Conservation (phyloP, 2,797 vertebrate genomes). For the Premnoplex brunnescens region DNA sequence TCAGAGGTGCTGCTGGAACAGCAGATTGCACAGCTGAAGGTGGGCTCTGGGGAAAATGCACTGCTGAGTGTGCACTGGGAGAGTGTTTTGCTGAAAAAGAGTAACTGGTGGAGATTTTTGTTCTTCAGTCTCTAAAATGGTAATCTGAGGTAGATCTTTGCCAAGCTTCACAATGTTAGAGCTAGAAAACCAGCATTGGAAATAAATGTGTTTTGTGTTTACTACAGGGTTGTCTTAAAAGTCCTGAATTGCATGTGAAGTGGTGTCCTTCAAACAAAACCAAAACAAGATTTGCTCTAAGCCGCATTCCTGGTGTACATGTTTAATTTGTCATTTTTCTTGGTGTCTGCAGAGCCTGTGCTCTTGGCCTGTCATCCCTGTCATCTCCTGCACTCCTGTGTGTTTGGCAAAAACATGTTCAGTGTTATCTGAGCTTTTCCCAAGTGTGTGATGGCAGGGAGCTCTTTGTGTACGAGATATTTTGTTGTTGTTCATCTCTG, state of each 20-base stretch:
- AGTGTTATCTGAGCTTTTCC: neutral
- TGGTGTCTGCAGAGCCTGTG: neutral
- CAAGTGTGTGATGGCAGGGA: neutral
- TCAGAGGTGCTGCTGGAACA: conserved; percentile 81
- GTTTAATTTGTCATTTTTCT: neutral
- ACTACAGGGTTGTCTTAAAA: neutral
- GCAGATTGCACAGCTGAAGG: conserved; percentile 81
- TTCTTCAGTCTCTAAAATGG: neutral
- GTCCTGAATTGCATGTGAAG: neutral
- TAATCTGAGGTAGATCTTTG: neutral
- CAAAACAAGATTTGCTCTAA: neutral
- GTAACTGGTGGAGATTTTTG: neutral
- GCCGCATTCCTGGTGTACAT: neutral
- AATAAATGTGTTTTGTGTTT: neutral
- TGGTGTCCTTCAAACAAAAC: neutral
- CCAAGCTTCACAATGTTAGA: neutral
- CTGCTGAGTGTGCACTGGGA: neutral
- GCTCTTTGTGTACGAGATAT: neutral
- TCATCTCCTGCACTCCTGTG: neutral
- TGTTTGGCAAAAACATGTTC: neutral
- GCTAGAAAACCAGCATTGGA: neutral
- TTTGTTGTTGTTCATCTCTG: neutral
- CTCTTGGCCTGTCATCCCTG: neutral
- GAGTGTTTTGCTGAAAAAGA: neutral
- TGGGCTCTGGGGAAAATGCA: conserved; percentile 23